Percentiles rank a stretch among this genome's conserved stretches.
Conservation (phyloP, 2,113 vertebrate species). For the Scolopax mira region DNA sequence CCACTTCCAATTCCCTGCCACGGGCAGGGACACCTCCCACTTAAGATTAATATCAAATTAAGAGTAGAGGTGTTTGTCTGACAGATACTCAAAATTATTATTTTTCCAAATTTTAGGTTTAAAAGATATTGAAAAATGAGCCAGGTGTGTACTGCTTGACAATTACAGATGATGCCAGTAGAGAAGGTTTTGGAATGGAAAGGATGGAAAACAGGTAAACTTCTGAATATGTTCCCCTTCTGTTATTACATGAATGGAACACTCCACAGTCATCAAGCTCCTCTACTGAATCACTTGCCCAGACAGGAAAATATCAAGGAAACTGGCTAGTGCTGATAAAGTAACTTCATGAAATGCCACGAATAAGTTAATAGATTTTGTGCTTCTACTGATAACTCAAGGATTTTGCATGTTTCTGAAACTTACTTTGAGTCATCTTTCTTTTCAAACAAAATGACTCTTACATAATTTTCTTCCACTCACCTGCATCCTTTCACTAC, state of each 20-base stretch:
- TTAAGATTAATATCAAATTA: not conserved
- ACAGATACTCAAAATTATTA: not conserved
- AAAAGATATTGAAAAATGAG: conserved; percentile 62
- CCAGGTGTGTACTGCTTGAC: conserved; percentile 64
- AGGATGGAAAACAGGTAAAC: conserved; percentile 54
- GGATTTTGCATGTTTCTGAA: not conserved
- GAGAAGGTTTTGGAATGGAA: conserved; percentile 59
- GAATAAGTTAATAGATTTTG: not conserved
- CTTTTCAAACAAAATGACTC: not conserved
- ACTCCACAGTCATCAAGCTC: not conserved
- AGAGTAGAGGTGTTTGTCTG: not conserved
- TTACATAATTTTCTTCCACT: not conserved
- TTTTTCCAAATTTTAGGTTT: conserved; percentile 43
- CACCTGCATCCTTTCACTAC: not conserved
- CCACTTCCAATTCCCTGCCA: no score
- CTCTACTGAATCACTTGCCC: not conserved
- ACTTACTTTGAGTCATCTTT: not conserved
- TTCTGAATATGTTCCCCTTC: not conserved
- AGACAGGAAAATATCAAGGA: not conserved
- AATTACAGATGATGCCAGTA: conserved; percentile 42
- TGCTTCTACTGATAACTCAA: not conserved
- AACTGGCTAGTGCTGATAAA: not conserved
- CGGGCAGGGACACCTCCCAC: no score
- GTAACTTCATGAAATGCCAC: not conserved
- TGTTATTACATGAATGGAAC: not conserved